Conservation (phyloP, 2,113 vertebrate species). For the Misgurnus anguillicaudatus region DNA sequence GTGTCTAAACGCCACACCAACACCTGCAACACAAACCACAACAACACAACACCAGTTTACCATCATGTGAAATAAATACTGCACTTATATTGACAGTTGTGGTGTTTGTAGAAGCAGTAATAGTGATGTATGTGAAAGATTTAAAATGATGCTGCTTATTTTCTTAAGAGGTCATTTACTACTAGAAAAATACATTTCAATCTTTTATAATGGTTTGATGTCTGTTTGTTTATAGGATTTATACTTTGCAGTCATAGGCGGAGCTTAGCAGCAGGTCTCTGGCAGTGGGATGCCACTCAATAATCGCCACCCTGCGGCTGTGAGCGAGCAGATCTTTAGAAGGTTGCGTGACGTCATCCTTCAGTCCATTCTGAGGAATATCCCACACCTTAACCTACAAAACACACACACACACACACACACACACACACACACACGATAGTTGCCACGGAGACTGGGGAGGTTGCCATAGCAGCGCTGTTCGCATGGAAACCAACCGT, state of each 20-base stretch:
- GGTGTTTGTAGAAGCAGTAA: no score
- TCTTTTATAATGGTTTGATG: background rate
- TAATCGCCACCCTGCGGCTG: slow-evolving; percentile 84
- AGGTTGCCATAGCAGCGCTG: no score
- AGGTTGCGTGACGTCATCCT: slow-evolving; percentile 76
- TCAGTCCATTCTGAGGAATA: slow-evolving; percentile 81
- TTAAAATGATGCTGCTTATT: no score
- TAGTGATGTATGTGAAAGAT: no score
- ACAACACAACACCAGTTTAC: background rate
- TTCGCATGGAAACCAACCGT: slow-evolving; percentile 71
- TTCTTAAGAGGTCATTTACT: no score
- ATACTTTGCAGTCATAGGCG: slow-evolving; percentile 91
- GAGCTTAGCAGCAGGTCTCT: slow-evolving; percentile 87
- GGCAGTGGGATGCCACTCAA: slow-evolving; percentile 96
- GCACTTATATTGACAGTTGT: no score
- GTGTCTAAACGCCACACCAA: slow-evolving; percentile 84
- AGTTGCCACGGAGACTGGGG: background rate
- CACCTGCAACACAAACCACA: slow-evolving; percentile 66
- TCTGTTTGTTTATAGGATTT: background rate
- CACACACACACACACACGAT: slow-evolving; percentile 20
- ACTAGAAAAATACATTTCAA: no score
- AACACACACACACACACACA: slow-evolving; percentile 31
- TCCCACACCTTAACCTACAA: slow-evolving; percentile 91
- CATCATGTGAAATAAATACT: no score
- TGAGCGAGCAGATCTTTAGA: slow-evolving; percentile 86